Conservation (phyloP, 2,797 vertebrate species). For the Anas georgica region DNA sequence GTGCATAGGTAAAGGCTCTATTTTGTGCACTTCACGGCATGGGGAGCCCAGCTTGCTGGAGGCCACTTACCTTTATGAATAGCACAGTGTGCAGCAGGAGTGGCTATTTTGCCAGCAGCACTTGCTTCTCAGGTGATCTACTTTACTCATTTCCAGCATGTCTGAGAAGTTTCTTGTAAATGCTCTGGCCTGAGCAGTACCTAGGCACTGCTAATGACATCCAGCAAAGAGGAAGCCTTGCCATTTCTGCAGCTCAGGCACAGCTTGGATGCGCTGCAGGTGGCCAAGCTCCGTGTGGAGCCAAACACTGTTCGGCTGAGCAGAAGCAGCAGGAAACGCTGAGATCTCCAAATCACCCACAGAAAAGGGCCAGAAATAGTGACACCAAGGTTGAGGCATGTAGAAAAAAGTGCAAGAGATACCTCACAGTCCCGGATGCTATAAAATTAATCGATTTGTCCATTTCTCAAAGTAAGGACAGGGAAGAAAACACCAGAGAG, state of each 20-base stretch:
- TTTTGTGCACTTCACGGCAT: background rate
- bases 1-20: rapidly evolving
- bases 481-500: background rate
- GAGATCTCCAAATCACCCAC: background rate
- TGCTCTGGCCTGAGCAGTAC: background rate
- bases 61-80: background rate
- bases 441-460: background rate
- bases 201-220: background rate
- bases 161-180: background rate
- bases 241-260: background rate
- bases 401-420: background rate
- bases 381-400: rapidly evolving
- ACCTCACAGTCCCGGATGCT: background rate
- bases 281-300: background rate
- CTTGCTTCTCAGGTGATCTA: background rate
- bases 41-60: background rate
- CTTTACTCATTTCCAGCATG: background rate
- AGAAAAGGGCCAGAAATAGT: background rate
- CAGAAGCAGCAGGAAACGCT: background rate
- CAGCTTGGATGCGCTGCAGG: rapidly evolving
- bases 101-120: background rate
- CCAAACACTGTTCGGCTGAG: background rate
- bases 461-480: background rate
- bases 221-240: background rate
- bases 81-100: rapidly evolving